These are phyloP conservation scores for Drosophila neocordata DNA, from an alignment of 1,140 invertebrate genomes.

Conservation along the genomic window DNA sequence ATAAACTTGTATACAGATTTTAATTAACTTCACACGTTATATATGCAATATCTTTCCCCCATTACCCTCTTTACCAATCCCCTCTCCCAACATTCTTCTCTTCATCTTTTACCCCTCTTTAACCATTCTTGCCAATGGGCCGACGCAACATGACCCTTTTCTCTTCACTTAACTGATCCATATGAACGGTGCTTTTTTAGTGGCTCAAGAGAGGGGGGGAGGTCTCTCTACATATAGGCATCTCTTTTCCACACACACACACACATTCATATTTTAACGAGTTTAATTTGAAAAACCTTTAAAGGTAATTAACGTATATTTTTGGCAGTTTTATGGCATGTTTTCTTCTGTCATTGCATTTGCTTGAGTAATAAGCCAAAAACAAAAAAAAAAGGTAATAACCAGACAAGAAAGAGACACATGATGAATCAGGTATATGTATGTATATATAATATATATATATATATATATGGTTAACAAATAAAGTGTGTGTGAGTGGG, in stretches of 20 bases:
- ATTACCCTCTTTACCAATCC: background rate
- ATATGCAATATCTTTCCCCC: constrained; percentile 39
- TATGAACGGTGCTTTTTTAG: constrained; percentile 43
- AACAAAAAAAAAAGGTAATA: constrained; percentile 13
- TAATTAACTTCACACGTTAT: constrained; percentile 81
- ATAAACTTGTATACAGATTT: constrained; percentile 73
- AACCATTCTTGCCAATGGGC: background rate
- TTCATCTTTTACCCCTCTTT: too few species aligned
- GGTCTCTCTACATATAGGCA: constrained; percentile 29
- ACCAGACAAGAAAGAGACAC: constrained; percentile 8
- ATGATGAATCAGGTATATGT: constrained; percentile 16
- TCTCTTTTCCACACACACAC: constrained; percentile 25
- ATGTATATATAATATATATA: constrained; percentile 34
- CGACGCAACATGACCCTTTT: constrained; percentile 3
- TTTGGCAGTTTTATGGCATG: constrained; percentile 78
- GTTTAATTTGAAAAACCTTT: constrained; percentile 82
- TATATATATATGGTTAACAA: constrained; percentile 67
- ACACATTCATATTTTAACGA: constrained; percentile 72
- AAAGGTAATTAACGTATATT: constrained; percentile 81
- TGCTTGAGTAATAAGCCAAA: constrained; percentile 57
- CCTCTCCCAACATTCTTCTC: background rate
- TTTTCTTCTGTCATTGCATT: constrained; percentile 53
- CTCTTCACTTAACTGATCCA: constrained; percentile 32
- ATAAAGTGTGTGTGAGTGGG: too few species aligned
- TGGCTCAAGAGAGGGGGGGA: background rate